These are phyloP conservation scores for Meloidogyne floridensis DNA, from an alignment of 1,140 invertebrate species.

Conservation along the genomic window DNA sequence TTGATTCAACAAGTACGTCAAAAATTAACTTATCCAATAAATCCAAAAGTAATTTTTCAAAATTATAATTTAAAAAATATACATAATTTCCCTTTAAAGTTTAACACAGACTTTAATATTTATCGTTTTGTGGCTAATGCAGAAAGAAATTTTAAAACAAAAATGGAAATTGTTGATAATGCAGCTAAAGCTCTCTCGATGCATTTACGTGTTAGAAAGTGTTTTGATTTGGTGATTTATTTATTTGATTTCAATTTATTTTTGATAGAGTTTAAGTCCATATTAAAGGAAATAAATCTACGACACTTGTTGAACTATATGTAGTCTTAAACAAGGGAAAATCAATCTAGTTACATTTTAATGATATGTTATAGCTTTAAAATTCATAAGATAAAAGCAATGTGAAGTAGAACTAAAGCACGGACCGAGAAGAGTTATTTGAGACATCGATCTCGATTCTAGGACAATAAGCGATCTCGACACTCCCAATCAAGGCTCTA, in stretches of 20 bases:
- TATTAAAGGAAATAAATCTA: too few relatives aligned
- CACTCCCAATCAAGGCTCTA: too few relatives aligned
- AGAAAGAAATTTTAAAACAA: conserved; percentile 51
- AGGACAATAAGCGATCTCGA: too few relatives aligned
- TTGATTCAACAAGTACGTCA: conserved; percentile 61
- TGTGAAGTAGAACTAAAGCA: too few relatives aligned
- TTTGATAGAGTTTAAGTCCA: too few relatives aligned
- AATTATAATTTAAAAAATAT: neutral
- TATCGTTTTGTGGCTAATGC: conserved; percentile 62
- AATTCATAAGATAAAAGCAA: too few relatives aligned
- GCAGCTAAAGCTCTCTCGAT: conserved; percentile 58
- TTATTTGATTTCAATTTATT: neutral
- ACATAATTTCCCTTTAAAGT: conserved; percentile 47
- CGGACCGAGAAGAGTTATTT: too few relatives aligned
- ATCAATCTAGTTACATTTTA: too few relatives aligned
- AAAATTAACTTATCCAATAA: conserved; percentile 51
- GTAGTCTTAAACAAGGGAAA: too few relatives aligned
- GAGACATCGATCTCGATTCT: too few relatives aligned
- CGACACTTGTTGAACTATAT: too few relatives aligned
- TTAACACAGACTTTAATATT: conserved; percentile 65
- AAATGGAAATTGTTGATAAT: conserved; percentile 56
- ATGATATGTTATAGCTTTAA: too few relatives aligned
- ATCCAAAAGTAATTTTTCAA: conserved; percentile 52
- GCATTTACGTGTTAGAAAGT: conserved; percentile 59
- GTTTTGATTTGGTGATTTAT: conserved; percentile 54